Evolutionary conservation across 2,797 vertebrate genomes (phyloP).

Genomic region (Dendrocincla fuliginosa): DNA sequence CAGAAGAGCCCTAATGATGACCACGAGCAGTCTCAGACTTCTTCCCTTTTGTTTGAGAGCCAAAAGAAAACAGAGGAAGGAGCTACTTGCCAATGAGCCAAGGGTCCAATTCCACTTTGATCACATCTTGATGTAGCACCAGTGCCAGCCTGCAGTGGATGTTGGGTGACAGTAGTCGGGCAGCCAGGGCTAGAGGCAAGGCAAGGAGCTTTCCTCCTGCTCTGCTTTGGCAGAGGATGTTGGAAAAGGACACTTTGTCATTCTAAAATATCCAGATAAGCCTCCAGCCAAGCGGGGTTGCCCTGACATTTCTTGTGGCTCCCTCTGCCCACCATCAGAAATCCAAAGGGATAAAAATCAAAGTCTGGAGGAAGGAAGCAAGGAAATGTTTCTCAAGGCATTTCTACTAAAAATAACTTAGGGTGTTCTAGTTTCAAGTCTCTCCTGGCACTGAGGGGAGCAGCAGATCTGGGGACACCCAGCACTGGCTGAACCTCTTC

Average conservation of each 20-base stretch:
- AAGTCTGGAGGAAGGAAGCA: not conserved
- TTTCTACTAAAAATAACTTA: not conserved
- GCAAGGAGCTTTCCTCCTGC: not conserved
- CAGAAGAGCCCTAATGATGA: not conserved
- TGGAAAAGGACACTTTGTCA: not conserved
- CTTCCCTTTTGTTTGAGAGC: not conserved
- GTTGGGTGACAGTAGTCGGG: not conserved
- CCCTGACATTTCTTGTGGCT: not conserved
- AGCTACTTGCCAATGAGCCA: accelerated
- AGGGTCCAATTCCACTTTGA: not conserved
- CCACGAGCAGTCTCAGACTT: not conserved
- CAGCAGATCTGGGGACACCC: not conserved
- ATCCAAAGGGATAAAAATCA: not conserved
- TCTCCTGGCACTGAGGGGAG: not conserved
- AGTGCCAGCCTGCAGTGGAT: not conserved
- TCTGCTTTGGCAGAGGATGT: not conserved
- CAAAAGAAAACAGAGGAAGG: not conserved
- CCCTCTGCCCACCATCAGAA: not conserved
- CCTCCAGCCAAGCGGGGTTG: not conserved
- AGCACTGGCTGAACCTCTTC: not conserved
- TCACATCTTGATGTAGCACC: not conserved
- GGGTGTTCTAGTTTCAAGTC: not conserved
- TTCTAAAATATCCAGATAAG: not conserved
- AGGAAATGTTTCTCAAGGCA: not conserved
- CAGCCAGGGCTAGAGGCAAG: not conserved